Conservation (phyloP, 1,140 invertebrate genomes). For the Drosophila carrolli region DNA sequence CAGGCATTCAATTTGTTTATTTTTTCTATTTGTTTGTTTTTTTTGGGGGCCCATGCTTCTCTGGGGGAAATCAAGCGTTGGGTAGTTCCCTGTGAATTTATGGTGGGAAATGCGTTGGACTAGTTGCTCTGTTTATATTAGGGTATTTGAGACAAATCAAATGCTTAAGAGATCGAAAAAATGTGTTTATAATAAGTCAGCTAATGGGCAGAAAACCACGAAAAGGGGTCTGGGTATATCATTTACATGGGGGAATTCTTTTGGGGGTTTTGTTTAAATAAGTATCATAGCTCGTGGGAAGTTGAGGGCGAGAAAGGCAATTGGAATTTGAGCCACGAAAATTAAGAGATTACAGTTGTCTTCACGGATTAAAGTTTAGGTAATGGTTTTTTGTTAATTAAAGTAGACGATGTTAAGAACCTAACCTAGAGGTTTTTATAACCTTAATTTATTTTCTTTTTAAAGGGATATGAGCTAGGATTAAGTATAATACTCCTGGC, state of each 20-base stretch:
- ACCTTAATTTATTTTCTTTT: no score
- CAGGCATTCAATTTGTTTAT: conserved; percentile 57
- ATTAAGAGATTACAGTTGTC: background rate
- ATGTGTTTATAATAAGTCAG: conserved; percentile 75
- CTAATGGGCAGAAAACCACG: conserved; percentile 58
- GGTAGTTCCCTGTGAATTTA: conserved; percentile 63
- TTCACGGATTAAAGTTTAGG: background rate
- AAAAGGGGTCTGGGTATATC: conserved; percentile 64
- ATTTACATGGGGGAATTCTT: conserved; percentile 37
- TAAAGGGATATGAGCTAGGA: no score
- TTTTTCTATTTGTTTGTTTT: conserved; percentile 31
- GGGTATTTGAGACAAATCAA: conserved; percentile 62
- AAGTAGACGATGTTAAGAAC: no score
- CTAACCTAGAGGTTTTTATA: no score
- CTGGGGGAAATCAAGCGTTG: conserved; percentile 35
- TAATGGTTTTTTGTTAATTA: no score
- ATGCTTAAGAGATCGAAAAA: conserved; percentile 48
- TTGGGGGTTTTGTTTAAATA: background rate
- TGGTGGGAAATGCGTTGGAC: conserved; percentile 64
- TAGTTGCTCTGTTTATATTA: conserved; percentile 64
- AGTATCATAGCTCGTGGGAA: conserved; percentile 33
- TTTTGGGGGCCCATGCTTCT: conserved; percentile 1
- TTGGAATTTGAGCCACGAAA: background rate
- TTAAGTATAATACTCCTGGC: no score
- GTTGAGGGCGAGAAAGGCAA: background rate